Conservation (phyloP, 1,140 invertebrate genomes). For the Eriosoma lanigerum region DNA sequence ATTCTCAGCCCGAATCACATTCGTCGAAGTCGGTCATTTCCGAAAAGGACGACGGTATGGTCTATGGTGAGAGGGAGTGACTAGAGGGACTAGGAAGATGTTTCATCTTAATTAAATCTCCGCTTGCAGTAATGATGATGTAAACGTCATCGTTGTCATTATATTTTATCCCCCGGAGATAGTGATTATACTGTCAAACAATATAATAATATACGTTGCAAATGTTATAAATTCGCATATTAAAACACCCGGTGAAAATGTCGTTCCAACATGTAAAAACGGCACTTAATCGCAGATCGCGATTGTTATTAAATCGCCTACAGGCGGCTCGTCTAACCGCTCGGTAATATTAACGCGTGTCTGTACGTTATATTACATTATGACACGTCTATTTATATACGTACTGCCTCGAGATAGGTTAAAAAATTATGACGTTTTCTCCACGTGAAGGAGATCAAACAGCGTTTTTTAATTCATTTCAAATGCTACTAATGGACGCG, state of each 20-base stretch:
- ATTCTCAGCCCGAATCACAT: too few species aligned
- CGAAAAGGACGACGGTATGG: too few species aligned
- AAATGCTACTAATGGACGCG: too few species aligned
- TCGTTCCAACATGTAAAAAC: background rate
- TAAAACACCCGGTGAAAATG: background rate
- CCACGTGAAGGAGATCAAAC: background rate
- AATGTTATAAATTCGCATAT: background rate
- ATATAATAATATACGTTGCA: background rate
- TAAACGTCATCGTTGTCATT: background rate
- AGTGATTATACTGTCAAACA: background rate
- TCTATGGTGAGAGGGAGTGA: too few species aligned
- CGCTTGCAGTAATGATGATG: background rate
- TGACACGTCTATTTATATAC: too few species aligned
- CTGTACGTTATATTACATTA: background rate
- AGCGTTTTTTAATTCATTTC: background rate
- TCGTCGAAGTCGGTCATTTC: too few species aligned
- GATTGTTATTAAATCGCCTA: slow-evolving; percentile 29
- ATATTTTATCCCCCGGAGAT: background rate
- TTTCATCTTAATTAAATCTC: slow-evolving; percentile 18
- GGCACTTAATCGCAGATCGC: background rate
- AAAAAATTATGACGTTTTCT: background rate
- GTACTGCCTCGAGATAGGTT: background rate
- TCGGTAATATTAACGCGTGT: background rate
- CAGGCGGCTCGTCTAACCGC: background rate
- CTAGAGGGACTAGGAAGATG: too few species aligned